Evolutionary conservation across 1,140 invertebrate species (phyloP), one percentile per base, ranked within the genome.

Genomic region (Drosophila eugracilis): DNA sequence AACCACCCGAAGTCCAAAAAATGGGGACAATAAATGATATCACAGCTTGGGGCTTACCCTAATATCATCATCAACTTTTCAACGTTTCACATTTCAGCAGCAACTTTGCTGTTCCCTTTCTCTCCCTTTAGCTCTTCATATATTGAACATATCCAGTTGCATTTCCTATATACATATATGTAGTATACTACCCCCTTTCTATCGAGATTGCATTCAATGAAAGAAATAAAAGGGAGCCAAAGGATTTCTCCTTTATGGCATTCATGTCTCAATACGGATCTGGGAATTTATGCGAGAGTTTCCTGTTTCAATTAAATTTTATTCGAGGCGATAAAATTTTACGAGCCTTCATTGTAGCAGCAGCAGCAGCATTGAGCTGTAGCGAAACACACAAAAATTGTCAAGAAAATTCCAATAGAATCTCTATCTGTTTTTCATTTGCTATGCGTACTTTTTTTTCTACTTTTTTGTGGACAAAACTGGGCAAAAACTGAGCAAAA

Each of bases 251-350:
- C 49, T 49, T 54, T 69, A 32, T 78, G 55, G 37, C 60, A 62
- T 57, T 75, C 47, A 47, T 48, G 57, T 71, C 63, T 69, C 76
- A 62, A 65, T 58, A 52, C 59, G 59, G 50, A 58, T 65, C 24
- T 83, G 32, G 54, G 36, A 78, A 88, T 88, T 88, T 88, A 88
- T 88, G 83, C 83, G 78, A 88, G 75, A 78, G 83, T 88, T 88
- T 88, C 83, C 84, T 88, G 75, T 88, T 88, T 88, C 83, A 88
- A 88, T 88, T 88, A 88, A 88, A 88, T 88, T 88, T 88, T 88
- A 88, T 88, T 88, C 67, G 78, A 44, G 15, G 6, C 58, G 36
- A 88, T 88, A 88, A 88, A 88, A 88, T 84, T 88, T 88, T 78
- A 88, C 83, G 83, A 88, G 78, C 65, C 45, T 65, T 70, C 73